Conservation (phyloP, 2,797 vertebrate genomes). For the Poeciliopsis presidionis region DNA sequence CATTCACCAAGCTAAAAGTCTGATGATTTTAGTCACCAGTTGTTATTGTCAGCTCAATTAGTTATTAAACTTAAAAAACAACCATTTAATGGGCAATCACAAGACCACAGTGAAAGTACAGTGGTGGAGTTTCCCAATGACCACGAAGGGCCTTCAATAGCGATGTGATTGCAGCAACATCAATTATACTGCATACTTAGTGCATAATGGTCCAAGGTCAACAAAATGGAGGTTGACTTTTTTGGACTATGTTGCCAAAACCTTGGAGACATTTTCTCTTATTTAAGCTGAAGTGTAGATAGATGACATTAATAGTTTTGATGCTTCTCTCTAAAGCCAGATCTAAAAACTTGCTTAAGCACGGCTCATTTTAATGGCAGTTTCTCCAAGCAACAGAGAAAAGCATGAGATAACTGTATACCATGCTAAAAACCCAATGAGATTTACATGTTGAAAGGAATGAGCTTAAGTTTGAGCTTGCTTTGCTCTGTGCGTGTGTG, state of each 20-base stretch:
- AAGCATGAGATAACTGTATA: not conserved
- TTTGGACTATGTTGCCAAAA: not conserved
- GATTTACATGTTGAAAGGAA: slow-evolving; percentile 43
- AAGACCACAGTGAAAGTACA: not conserved
- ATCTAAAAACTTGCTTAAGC: slow-evolving; percentile 10
- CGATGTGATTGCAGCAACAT: not conserved
- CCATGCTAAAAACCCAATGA: slow-evolving; percentile 3
- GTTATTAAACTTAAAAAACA: not conserved
- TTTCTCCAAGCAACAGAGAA: slow-evolving; percentile 8
- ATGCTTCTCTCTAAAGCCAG: not conserved
- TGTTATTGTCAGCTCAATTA: not conserved
- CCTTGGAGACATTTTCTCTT: not conserved
- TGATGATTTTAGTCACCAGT: not conserved
- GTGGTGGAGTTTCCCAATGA: not conserved
- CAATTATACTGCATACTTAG: not conserved
- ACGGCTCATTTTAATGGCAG: not conserved
- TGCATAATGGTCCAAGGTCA: not conserved
- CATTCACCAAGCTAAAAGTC: not conserved
- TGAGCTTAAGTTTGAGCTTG: slow-evolving; percentile 33
- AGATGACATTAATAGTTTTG: not conserved
- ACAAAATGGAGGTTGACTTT: no score
- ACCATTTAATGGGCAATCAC: not conserved
- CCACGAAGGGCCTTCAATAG: not conserved
- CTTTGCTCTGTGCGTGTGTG: slow-evolving; percentile 49
- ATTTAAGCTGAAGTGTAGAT: not conserved